Conservation (phyloP, 2,113 vertebrate genomes). For the Redunca redunca region DNA sequence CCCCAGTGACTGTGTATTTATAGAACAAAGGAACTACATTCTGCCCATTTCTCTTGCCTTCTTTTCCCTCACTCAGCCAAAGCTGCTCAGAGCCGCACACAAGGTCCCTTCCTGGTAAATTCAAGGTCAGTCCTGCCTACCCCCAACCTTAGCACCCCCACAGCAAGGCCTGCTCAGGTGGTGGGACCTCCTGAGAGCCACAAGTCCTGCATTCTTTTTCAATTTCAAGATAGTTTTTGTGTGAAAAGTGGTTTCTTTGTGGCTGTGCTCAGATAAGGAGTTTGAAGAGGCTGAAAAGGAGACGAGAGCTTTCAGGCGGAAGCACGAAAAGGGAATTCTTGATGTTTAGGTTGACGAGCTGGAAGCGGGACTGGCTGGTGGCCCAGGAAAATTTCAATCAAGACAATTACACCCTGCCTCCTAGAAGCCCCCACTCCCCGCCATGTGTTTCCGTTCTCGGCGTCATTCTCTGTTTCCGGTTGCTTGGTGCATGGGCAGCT, state of each 20-base stretch:
- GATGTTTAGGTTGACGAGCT: background rate
- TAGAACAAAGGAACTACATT: background rate
- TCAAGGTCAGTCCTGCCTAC: background rate
- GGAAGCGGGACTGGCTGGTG: slow-evolving; percentile 47
- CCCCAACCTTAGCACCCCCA: too few relatives aligned
- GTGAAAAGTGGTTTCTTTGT: slow-evolving; percentile 56
- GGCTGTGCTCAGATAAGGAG: slow-evolving; percentile 56
- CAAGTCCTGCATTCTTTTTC: background rate
- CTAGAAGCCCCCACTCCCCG: background rate
- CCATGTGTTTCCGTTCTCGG: background rate
- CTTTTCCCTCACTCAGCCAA: background rate
- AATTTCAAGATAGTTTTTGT: slow-evolving; percentile 4
- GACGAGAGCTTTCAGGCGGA: background rate
- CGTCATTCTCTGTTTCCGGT: background rate
- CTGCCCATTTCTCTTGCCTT: background rate
- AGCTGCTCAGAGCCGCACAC: background rate
- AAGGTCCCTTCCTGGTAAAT: background rate
- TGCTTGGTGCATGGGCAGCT: background rate
- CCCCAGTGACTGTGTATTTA: background rate
- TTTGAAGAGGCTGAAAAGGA: slow-evolving; percentile 14
- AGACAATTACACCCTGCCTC: slow-evolving; percentile 29
- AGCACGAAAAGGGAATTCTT: background rate
- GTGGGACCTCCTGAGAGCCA: background rate
- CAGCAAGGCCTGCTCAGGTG: background rate
- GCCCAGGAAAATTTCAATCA: slow-evolving; percentile 62